Conservation (phyloP, 2,113 vertebrate species). For the Stigmatopora argus region DNA sequence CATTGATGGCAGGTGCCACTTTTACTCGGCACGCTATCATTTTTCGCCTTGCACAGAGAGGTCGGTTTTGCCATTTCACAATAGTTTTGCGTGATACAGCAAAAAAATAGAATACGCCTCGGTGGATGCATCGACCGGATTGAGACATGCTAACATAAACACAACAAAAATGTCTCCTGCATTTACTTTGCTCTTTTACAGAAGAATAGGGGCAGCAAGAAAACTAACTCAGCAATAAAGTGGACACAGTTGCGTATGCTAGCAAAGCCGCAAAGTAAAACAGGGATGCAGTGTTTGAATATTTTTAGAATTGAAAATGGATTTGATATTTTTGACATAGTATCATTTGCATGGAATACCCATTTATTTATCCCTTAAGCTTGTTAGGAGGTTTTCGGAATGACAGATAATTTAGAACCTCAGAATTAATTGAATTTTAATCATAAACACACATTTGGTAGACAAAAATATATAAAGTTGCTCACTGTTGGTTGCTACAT, state of each 20-base stretch:
- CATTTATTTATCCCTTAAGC: too few species aligned
- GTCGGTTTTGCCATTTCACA: background rate
- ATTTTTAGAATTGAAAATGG: too few species aligned
- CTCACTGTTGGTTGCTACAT: too few species aligned
- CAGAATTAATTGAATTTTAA: too few species aligned
- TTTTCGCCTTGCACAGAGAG: background rate
- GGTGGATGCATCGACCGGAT: background rate
- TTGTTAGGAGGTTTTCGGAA: too few species aligned
- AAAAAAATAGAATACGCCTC: background rate
- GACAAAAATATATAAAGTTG: too few species aligned
- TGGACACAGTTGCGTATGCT: background rate
- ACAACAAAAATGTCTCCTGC: background rate
- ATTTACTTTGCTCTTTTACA: background rate
- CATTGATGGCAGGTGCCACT: background rate
- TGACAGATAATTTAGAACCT: too few species aligned
- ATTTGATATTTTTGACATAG: too few species aligned
- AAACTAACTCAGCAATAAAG: background rate
- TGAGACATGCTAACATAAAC: background rate
- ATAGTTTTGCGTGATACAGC: background rate
- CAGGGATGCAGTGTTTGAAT: too few species aligned
- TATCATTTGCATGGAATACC: too few species aligned
- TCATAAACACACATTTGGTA: too few species aligned
- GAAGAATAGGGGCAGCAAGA: background rate
- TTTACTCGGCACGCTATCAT: background rate
- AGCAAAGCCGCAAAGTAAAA: background rate